A percentile compares a stretch with the other conserved stretches of the same genome.
Conservation (phyloP, 2,888 invertebrate genomes). For the Hirtodrosophila trivittata region DNA sequence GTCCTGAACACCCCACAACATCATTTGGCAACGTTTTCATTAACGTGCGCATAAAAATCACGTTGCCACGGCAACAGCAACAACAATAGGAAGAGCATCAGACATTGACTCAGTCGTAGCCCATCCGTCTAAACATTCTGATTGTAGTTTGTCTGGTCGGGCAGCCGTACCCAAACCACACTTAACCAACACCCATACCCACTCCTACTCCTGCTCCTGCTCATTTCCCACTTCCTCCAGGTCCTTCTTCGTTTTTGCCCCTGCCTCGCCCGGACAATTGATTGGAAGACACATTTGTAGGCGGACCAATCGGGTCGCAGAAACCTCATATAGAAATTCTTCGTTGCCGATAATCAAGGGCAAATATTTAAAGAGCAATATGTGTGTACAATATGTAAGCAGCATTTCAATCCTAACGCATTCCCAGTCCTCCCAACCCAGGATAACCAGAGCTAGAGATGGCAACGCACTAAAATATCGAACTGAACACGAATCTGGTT, state of each 20-base stretch:
- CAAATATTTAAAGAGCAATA: conserved; percentile 81
- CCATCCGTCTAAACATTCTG: conserved; percentile 59
- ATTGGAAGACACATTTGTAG: conserved; percentile 43
- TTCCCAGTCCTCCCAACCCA: background rate
- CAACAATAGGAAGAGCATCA: conserved; percentile 10
- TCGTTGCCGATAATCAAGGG: conserved; percentile 80
- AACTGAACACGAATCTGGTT: too few species aligned
- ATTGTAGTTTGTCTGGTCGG: conserved; percentile 58
- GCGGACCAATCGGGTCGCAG: conserved; percentile 44
- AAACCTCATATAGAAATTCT: conserved; percentile 27
- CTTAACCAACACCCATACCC: background rate
- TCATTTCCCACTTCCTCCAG: background rate
- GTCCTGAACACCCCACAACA: conserved; percentile 18
- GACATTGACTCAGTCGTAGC: conserved; percentile 6
- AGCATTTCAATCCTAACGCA: conserved; percentile 29
- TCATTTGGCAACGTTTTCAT: conserved; percentile 60
- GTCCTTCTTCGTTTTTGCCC: background rate
- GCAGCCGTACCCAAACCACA: conserved; percentile 10
- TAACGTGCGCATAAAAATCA: conserved; percentile 69
- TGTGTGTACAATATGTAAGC: conserved; percentile 50
- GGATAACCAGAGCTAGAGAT: conserved; percentile 6
- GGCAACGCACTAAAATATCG: background rate
- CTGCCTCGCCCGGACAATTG: conserved; percentile 21
- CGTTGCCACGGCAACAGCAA: conserved; percentile 56
- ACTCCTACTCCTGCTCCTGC: background rate